phyloP scores from a whole-genome alignment of 2,888 invertebrate species.

The Eremobia ochroleuca region DNA sequence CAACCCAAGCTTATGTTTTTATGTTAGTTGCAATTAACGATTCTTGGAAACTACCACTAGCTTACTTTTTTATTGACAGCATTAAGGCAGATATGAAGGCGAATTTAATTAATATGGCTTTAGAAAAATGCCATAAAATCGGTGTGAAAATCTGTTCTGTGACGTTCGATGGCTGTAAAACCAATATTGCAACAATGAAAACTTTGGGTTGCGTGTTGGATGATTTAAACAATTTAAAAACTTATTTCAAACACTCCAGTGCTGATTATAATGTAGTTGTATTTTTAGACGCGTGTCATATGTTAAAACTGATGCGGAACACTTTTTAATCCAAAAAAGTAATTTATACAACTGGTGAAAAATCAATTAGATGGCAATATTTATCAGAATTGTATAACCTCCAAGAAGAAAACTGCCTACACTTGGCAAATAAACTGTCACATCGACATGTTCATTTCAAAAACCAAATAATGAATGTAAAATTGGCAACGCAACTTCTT shows the following conservation, averaged over 20 bases:
- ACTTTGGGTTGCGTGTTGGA: slow-evolving; percentile 38
- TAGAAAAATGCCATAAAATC: slow-evolving; percentile 43
- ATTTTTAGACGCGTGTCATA: slow-evolving; percentile 9
- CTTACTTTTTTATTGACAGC: slow-evolving; percentile 42
- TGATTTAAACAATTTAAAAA: slow-evolving; percentile 35
- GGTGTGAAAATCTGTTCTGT: slow-evolving; percentile 13
- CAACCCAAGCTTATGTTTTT: slow-evolving; percentile 59
- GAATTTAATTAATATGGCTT: slow-evolving; percentile 38
- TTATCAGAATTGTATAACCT: too few relatives aligned
- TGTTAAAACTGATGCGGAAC: too few relatives aligned
- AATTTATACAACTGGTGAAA: too few relatives aligned
- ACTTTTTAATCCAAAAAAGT: too few relatives aligned
- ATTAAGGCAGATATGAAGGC: background rate
- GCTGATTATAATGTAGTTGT: slow-evolving; percentile 46
- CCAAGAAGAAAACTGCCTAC: too few relatives aligned
- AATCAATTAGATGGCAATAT: too few relatives aligned
- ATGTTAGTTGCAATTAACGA: slow-evolving; percentile 48
- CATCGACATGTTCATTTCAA: too few relatives aligned
- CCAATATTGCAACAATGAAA: slow-evolving; percentile 40
- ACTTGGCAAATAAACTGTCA: too few relatives aligned
- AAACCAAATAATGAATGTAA: too few relatives aligned
- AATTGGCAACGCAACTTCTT: slow-evolving; percentile 28
- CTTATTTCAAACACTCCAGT: slow-evolving; percentile 46
- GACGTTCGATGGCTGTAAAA: slow-evolving; percentile 49
- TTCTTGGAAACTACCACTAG: slow-evolving; percentile 40